Percentiles rank a stretch among this genome's conserved stretches.
phyloP scores from a whole-genome alignment of 2,113 vertebrate genomes.

The Cheirogaleus medius region DNA sequence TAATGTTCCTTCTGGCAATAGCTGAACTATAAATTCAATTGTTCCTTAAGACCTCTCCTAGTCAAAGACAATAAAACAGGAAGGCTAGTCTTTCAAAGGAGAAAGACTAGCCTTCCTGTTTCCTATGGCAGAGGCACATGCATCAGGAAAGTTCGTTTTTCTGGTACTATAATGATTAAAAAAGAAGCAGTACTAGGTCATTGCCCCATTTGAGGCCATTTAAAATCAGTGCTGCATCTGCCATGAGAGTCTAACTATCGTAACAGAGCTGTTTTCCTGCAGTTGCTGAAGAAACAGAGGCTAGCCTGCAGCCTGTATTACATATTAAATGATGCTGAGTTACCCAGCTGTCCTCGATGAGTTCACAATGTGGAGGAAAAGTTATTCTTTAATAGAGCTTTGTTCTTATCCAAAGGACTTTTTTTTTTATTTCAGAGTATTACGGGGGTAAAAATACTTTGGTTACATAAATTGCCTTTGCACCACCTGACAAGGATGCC shows the following conservation, averaged over 20 bases:
- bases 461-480: too few relatives aligned
- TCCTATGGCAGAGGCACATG: neutral
- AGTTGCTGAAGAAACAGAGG: neutral
- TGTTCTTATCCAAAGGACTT: neutral
- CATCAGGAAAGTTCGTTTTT: neutral
- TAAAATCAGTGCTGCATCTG: neutral
- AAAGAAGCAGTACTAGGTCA: neutral
- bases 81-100: neutral
- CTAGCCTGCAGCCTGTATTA: neutral
- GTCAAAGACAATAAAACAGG: neutral
- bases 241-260: neutral
- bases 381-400: neutral
- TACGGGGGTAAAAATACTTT: too few relatives aligned
- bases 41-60: neutral
- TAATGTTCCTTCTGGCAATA: neutral
- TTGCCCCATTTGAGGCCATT: neutral
- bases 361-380: neutral
- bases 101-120: slow-evolving; percentile 4
- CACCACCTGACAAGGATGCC: too few relatives aligned
- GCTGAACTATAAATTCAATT: neutral
- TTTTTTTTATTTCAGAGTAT: neutral
- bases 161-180: neutral
- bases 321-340: neutral
- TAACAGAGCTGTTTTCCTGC: neutral
- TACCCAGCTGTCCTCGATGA: neutral